phyloP scores from a whole-genome alignment of 2,113 vertebrate species.

The Calonectris borealis region DNA sequence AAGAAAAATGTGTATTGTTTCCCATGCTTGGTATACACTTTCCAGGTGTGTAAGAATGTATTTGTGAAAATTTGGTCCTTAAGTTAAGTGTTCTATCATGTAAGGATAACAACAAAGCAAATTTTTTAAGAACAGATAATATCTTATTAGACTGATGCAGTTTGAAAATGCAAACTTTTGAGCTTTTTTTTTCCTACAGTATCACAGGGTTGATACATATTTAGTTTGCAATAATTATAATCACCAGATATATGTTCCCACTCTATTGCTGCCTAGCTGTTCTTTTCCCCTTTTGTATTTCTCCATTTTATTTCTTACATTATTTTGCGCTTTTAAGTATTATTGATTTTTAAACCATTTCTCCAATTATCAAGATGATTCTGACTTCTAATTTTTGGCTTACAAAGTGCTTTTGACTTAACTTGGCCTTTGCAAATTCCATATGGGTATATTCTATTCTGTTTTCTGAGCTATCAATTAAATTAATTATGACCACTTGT shows the following conservation, averaged over 20 bases:
- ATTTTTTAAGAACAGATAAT: background rate
- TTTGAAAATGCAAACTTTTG: background rate
- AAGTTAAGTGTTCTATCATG: background rate
- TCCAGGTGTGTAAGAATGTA: background rate
- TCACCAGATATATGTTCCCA: background rate
- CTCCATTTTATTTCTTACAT: background rate
- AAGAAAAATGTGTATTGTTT: background rate
- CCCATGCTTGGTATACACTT: background rate
- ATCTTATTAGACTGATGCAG: background rate
- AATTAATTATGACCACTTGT: background rate
- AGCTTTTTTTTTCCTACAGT: background rate
- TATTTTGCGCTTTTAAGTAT: background rate
- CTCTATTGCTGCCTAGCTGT: background rate
- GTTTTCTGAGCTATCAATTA: background rate
- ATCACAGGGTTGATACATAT: background rate
- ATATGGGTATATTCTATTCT: background rate
- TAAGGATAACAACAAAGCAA: background rate
- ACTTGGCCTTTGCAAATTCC: background rate
- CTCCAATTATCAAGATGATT: background rate
- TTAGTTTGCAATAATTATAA: background rate
- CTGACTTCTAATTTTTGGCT: background rate
- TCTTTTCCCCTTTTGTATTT: background rate
- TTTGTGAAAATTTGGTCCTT: background rate
- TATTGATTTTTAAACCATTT: background rate
- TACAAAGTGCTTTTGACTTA: background rate